These are phyloP conservation scores for Boloria selene DNA, from an alignment of 2,888 invertebrate species.

Conservation along the genomic window DNA sequence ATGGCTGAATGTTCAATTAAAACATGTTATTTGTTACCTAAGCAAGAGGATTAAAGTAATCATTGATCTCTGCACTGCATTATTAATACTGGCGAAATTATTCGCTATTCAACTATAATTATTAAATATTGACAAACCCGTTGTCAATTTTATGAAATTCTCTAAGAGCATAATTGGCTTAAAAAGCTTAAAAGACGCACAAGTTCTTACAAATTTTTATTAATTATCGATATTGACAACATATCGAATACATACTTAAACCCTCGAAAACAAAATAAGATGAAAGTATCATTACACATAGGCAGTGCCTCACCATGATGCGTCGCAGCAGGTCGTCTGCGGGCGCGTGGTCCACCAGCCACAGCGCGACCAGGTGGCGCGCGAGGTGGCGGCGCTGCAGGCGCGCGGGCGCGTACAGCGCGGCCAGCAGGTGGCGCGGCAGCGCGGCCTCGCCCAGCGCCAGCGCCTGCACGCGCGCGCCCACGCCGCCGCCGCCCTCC, in stretches of 20 bases:
- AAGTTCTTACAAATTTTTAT: neutral
- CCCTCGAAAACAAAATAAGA: neutral
- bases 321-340: conserved; percentile 93
- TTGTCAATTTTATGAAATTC: too few species aligned
- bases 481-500: conserved; percentile 96
- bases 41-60: too few species aligned
- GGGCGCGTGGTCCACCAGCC: conserved; percentile 97
- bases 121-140: too few species aligned
- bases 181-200: too few species aligned
- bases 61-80: too few species aligned
- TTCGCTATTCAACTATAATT: too few species aligned
- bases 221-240: too few species aligned
- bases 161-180: too few species aligned
- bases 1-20: conserved; percentile 84
- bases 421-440: conserved; percentile 94
- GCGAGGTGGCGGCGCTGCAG: conserved; percentile 95
- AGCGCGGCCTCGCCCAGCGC: conserved; percentile 98
- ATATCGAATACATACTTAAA: neutral
- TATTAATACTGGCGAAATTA: too few species aligned
- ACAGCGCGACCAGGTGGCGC: conserved; percentile 94
- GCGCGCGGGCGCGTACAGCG: conserved; percentile 88
- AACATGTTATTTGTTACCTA: too few species aligned
- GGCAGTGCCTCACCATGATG: conserved; percentile 87
- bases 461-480: conserved; percentile 96
- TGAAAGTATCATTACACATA: neutral